phyloP scores from a whole-genome alignment of 2,113 vertebrate genomes.

The Setophaga coronata region DNA sequence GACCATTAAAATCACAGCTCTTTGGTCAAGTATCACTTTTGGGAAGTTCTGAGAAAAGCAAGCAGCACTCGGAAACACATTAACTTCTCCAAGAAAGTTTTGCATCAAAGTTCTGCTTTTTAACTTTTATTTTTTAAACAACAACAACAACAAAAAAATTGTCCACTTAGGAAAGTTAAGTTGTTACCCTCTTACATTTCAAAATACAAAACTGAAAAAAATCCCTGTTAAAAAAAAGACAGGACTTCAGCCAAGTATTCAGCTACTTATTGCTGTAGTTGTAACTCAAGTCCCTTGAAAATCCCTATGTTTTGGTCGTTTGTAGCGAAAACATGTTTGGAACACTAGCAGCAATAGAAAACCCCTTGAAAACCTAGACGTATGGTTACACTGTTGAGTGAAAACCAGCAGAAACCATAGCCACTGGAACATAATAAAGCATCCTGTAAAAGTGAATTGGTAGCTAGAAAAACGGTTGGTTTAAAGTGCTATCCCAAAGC shows the following conservation, averaged over 20 bases:
- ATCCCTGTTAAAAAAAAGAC: conserved; percentile 43
- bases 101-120: conserved; percentile 50
- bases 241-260: conserved; percentile 59
- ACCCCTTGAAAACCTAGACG: conserved; percentile 50
- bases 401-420: conserved; percentile 38
- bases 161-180: conserved; percentile 60
- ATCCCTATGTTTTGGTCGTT: conserved; percentile 6
- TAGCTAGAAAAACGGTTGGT: conserved; percentile 43
- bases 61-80: not conserved
- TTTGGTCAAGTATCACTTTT: not conserved
- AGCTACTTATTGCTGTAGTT: conserved; percentile 67
- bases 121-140: conserved; percentile 60
- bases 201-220: conserved; percentile 70
- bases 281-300: conserved; percentile 49
- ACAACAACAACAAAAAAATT: conserved; percentile 10
- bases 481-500: conserved; percentile 57
- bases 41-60: not conserved
- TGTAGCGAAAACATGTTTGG: conserved; percentile 30
- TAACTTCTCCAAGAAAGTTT: conserved; percentile 26
- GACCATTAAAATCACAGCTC: not conserved
- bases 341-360: conserved; percentile 66
- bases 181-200: conserved; percentile 43
- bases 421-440: conserved; percentile 12
- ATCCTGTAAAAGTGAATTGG: conserved; percentile 47
- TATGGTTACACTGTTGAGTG: conserved; percentile 18